These are phyloP conservation scores for Hypolimnas misippus DNA, from an alignment of 2,888 invertebrate genomes.

Conservation along the genomic window DNA sequence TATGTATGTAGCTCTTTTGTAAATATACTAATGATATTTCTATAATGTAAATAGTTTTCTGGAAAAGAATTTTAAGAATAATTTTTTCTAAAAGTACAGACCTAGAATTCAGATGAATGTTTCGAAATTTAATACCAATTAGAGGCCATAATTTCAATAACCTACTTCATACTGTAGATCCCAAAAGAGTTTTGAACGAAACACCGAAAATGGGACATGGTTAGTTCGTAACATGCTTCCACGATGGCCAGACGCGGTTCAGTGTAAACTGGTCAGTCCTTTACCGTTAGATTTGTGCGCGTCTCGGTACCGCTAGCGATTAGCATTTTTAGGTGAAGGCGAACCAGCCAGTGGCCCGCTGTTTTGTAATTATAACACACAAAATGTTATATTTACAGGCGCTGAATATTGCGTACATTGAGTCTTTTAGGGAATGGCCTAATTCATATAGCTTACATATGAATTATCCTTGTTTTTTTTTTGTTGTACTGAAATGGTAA, in stretches of 20 bases:
- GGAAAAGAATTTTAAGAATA: too few species aligned
- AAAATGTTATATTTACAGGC: slow-evolving; percentile 15
- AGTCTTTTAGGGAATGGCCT: neutral
- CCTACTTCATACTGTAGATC: too few species aligned
- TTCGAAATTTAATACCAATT: too few species aligned
- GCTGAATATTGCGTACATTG: neutral
- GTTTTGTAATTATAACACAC: slow-evolving; percentile 43
- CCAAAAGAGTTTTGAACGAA: too few species aligned
- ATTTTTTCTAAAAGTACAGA: too few species aligned
- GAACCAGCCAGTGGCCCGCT: slow-evolving; percentile 52
- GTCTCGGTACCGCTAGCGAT: slow-evolving; percentile 52
- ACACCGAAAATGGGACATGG: neutral
- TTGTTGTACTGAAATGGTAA: too few species aligned
- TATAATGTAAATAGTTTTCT: too few species aligned
- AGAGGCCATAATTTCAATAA: too few species aligned
- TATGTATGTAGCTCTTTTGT: too few species aligned
- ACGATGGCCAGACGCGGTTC: slow-evolving; percentile 10
- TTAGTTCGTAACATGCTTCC: neutral
- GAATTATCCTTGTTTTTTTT: too few species aligned
- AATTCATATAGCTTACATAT: neutral
- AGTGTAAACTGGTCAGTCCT: slow-evolving; percentile 47
- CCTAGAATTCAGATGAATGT: too few species aligned
- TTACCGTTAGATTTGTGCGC: slow-evolving; percentile 65
- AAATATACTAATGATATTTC: too few species aligned
- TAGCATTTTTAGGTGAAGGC: slow-evolving; percentile 79